These are phyloP conservation scores for Sciurus carolinensis DNA, from an alignment of 2,797 vertebrate species.

Conservation along the genomic window DNA sequence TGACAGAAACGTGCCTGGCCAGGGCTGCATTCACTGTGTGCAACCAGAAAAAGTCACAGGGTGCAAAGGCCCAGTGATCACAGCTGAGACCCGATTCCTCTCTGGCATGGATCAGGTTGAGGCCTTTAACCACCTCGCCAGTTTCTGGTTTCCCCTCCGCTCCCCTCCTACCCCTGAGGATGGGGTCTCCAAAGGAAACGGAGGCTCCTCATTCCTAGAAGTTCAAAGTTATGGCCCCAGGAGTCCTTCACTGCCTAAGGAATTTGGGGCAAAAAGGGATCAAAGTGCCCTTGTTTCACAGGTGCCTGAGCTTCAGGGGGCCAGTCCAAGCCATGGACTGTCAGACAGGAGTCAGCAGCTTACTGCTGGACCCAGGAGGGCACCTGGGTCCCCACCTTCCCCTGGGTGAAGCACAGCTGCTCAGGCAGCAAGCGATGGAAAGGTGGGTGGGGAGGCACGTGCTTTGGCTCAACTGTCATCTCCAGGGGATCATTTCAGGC, in stretches of 20 bases:
- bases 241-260: not conserved
- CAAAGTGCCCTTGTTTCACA: not conserved
- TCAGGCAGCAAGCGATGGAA: not conserved
- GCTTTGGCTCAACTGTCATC: not conserved
- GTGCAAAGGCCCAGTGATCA: not conserved
- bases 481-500: not conserved
- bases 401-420: slow-evolving; percentile 13
- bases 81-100: not conserved
- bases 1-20: not conserved
- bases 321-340: not conserved
- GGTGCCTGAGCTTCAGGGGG: slow-evolving; percentile 24
- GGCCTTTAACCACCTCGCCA: not conserved
- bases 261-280: slow-evolving; percentile 18
- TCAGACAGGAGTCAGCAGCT: not conserved
- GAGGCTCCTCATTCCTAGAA: not conserved
- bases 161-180: not conserved
- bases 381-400: not conserved
- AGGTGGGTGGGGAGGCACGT: not conserved
- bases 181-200: not conserved
- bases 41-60: not conserved
- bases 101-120: not conserved
- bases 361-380: not conserved
- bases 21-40: not conserved
- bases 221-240: slow-evolving; percentile 13
- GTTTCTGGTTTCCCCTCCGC: not conserved